These are phyloP conservation scores for Morbakka virulenta DNA, from an alignment of 30 jellyfish, hydroid and myxozoan species.

Conservation along the genomic window DNA sequence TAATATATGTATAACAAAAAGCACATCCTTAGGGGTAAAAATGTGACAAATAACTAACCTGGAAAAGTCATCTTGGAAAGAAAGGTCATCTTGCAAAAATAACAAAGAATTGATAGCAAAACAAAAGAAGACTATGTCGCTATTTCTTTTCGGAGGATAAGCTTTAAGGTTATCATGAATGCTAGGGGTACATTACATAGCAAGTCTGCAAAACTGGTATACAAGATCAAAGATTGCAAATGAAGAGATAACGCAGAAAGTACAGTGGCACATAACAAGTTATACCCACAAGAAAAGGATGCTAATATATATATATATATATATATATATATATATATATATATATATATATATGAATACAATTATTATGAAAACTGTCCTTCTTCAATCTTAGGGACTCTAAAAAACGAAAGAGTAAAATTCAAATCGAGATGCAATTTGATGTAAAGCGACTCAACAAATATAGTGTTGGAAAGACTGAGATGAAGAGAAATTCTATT, in stretches of 20 bases:
- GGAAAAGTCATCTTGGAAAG: too few relatives aligned
- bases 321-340: too few relatives aligned
- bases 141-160: slow-evolving; percentile 14
- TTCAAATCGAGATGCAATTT: slow-evolving; percentile 17
- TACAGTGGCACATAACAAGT: slow-evolving; percentile 24
- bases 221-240: slow-evolving; percentile 25
- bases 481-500: background rate
- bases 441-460: slow-evolving; percentile 7
- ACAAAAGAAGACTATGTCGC: background rate
- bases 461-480: slow-evolving; percentile 12
- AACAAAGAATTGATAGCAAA: background rate
- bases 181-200: slow-evolving; percentile 18
- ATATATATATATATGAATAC: too few relatives aligned
- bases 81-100: background rate
- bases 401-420: slow-evolving; percentile 1
- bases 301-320: slow-evolving; percentile 18
- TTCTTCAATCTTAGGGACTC: background rate
- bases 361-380: background rate
- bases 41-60: background rate
- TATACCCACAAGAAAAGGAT: background rate
- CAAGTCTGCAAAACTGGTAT: slow-evolving; percentile 3
- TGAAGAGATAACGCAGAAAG: slow-evolving; percentile 32
- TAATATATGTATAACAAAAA: slow-evolving; percentile 3
- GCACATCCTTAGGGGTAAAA: slow-evolving; percentile 17
- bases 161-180: background rate